These are phyloP conservation scores for Pachycephus smyrnensis DNA, from an alignment of 2,888 invertebrate genomes.

Conservation along the genomic window DNA sequence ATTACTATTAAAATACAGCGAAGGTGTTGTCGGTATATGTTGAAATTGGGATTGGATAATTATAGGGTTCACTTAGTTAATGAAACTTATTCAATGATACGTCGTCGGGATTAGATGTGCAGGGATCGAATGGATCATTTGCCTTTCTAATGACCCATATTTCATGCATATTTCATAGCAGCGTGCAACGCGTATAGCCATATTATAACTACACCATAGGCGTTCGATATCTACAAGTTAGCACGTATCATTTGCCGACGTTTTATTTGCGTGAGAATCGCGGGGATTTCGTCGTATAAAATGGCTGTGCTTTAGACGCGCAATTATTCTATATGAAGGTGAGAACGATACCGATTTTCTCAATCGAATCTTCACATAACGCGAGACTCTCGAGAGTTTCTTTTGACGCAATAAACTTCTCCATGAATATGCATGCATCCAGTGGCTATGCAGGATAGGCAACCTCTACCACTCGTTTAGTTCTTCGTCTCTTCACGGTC, in stretches of 20 bases:
- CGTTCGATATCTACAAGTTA: constrained; percentile 24
- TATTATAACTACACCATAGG: constrained; percentile 4
- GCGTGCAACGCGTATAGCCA: not conserved
- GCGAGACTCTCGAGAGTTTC: not conserved
- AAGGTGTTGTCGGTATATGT: not conserved
- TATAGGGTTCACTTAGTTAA: not conserved
- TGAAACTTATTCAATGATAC: not conserved
- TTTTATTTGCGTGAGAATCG: not conserved
- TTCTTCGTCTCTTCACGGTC: not conserved
- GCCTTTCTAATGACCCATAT: constrained; percentile 31
- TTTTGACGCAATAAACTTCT: not conserved
- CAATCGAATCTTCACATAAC: not conserved
- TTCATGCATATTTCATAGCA: constrained; percentile 35
- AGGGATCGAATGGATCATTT: constrained; percentile 19
- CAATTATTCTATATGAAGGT: not conserved
- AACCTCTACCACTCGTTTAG: not conserved
- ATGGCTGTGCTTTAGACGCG: not conserved
- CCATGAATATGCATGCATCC: not conserved
- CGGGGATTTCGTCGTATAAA: not conserved
- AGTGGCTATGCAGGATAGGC: not conserved
- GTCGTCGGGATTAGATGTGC: not conserved
- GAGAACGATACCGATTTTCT: not conserved
- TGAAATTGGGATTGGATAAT: not conserved
- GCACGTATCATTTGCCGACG: not conserved
- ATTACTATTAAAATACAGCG: not conserved